These are phyloP conservation scores for Phyllopteryx taeniolatus DNA, from an alignment of 2,113 vertebrate species.

Conservation along the genomic window DNA sequence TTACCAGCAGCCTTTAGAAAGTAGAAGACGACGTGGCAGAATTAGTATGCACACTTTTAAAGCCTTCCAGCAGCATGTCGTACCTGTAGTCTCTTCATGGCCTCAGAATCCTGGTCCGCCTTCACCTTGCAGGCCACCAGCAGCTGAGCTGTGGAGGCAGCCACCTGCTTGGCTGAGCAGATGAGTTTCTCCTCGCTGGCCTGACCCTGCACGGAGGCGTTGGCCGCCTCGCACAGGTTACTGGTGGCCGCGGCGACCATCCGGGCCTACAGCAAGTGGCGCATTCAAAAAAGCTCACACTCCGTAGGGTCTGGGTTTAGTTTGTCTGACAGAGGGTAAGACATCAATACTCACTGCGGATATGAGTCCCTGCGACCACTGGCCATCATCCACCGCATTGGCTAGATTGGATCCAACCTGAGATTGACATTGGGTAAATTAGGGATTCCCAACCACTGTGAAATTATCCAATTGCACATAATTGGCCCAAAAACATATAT, in stretches of 20 bases:
- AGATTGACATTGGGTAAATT: not conserved
- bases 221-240: constrained; percentile 94
- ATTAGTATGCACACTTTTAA: constrained; percentile 1
- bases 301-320: not conserved
- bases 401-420: constrained; percentile 95
- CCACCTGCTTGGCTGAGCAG: constrained; percentile 97
- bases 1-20: constrained; percentile 87
- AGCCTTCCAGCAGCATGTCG: not conserved
- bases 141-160: constrained; percentile 94
- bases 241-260: constrained; percentile 97
- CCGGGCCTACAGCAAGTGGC: constrained; percentile 76
- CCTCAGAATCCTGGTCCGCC: constrained; percentile 94
- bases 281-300: not conserved
- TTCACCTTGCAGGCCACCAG: constrained; percentile 98
- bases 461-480: not conserved
- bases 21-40: not conserved
- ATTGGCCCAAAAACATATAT: no score
- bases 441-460: not conserved
- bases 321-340: not conserved
- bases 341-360: constrained; percentile 79
- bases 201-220: constrained; percentile 95
- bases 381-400: constrained; percentile 94
- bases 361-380: constrained; percentile 99
- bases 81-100: constrained; percentile 96
- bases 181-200: constrained; percentile 99